Evolutionary conservation across 1,140 invertebrate genomes (phyloP), one percentile per base, ranked within the genome.

Genomic region (Oreohelix idahoensis): DNA sequence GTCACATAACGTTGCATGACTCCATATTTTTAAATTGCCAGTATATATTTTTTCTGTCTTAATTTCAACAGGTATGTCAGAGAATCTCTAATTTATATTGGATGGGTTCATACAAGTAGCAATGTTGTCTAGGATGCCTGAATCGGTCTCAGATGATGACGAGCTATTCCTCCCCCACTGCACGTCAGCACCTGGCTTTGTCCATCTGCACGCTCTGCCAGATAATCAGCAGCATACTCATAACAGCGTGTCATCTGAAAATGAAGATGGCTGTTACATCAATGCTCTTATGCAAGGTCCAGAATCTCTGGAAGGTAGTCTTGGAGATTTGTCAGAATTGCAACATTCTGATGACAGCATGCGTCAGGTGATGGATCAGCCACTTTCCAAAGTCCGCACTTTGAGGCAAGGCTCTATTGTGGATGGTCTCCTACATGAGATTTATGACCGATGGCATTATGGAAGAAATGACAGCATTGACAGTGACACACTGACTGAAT

Each of bases 401-500:
- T 51, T 71, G 39, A 78, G 86, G 17, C 86, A 88, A 35, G 84
- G 86, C 13, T 93, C 92, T 0, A 90, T 92, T 36, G 90, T 93
- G 29, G 92, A 93, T 86, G 91, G 90, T 75, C 87, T 93, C 20
- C 86, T 93, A 58, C 90, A 89, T 81, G 92, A 93, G 77, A 93
- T 93, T 63, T 93, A 93, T 81, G 91, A 92, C 76, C 86, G 91
- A 4, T 93, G 91, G 91, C 88, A 92, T 71, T 89, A 88, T 71
- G 86, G 85, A 29, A 83, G 87, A 63, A 84, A 88, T 79, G 92
- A 93, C 76, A 92, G 91, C 84, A 89, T 91, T 84, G 92, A 93
- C 66, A 92, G 91, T 81, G 92, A 92, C 82, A 92, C 92, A 1
- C 91, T 92, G 84, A 93, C 92, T 15, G 92, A 92, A 82, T 90